Base-by-base conservation (phyloP, 2,113 vertebrate species). In the Arenaria interpres region DNA sequence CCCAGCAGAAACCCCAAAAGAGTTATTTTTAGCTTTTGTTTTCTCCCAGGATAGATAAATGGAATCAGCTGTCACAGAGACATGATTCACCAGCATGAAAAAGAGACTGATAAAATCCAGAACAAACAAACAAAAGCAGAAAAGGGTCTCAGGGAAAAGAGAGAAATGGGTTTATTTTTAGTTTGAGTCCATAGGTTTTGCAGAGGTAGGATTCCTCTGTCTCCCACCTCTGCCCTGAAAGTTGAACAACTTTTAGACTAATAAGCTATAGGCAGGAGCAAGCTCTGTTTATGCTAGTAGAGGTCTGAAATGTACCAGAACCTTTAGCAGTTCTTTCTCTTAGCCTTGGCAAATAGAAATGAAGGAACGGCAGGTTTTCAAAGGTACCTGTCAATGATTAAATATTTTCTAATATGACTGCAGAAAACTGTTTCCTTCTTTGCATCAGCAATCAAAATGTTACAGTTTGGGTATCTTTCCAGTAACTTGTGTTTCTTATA, bases 11-110 rank as follows among this genome's bases (percentile, higher is more conserved):
- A 92, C 64, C 85, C 93, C 90, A 75, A 84, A 97, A 87, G 67
- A 69, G 82, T 94, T 97, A 96, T 97, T 97, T 97, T 96, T 97
- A 97, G 90, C 93, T 85, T 93, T 95, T 95, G 86, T 91, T 96
- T 96, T 94, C 92, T 95, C 90, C 85, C 73, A 88, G 87, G 89
- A 93, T 68, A 95, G 91, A 96, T 97, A 96, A 97, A 96, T 95
- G 93, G 85, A 97, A 96, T 97, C 96, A 96, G 89, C 95, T 96
- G 97, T 93, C 94, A 88, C 92, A 96, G 90, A 93, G 86, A 79
- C 93, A 94, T 85, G 93, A 96, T 96, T 96, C 87, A 96, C 92
- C 76, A 95, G 89, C 68, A 72, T 92, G 80, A 90, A 96, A 93
- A 75, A 93, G 85, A 72, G 89, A 33, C 85, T 96, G 95, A 96